Evolutionary conservation across 1,140 invertebrate genomes (phyloP).

Genomic region (Calosoma granatense): DNA sequence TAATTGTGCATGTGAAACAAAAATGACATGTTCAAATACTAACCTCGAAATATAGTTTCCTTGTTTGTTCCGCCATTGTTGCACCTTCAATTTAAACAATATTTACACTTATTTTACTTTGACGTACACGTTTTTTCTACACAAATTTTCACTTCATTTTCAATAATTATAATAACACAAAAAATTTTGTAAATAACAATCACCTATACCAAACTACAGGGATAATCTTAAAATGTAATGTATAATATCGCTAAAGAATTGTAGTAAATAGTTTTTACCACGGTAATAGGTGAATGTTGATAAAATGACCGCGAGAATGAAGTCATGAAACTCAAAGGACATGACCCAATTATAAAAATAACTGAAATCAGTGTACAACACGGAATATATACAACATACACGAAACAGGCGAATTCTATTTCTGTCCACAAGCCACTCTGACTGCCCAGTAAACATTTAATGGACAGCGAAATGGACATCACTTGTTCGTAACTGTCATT

Average conservation of each 20-base stretch:
- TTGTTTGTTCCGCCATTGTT: not conserved
- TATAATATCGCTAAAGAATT: not conserved
- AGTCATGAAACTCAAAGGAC: conserved; percentile 2
- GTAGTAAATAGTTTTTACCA: not conserved
- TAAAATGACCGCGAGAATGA: conserved; percentile 6
- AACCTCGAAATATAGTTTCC: conserved; percentile 1
- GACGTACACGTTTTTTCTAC: not conserved
- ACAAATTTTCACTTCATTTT: not conserved
- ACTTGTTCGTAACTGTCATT: no score
- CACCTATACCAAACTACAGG: no score
- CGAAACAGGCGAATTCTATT: conserved; percentile 1
- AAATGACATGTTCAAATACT: no score
- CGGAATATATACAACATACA: not conserved
- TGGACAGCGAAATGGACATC: not conserved
- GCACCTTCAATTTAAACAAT: not conserved
- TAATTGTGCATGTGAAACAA: no score
- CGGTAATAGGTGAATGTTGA: not conserved
- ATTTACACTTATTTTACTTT: not conserved
- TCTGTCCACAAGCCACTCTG: not conserved
- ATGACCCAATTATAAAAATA: conserved; percentile 9
- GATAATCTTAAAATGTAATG: not conserved
- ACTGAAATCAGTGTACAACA: not conserved
- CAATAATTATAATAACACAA: no score
- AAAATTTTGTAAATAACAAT: not conserved
- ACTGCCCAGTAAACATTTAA: not conserved